Base-by-base conservation (phyloP, 2,797 vertebrate species). In the Cercopithecus hamlyni region DNA sequence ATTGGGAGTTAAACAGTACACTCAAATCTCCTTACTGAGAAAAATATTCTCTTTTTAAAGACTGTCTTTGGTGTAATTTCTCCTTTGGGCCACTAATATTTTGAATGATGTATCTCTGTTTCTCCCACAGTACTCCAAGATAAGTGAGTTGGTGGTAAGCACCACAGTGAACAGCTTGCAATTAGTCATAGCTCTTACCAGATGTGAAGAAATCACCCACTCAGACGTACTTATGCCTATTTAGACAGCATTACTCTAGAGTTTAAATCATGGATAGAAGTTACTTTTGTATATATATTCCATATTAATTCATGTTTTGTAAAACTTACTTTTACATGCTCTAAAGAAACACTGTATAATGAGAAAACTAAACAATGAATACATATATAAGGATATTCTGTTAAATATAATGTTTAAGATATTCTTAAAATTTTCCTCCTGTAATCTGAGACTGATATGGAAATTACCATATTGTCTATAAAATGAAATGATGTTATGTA, bases 161-260 rank as follows among this genome's bases (percentile, higher is more conserved):
- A 48, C 52, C 70, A 86, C 36, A 67, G 8, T 61, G 82, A 94
- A 86, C 81, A 97, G 92, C 93, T 96, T 97, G 82, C 27, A 41
- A 0, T 97, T 93, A 97, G 96, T 97, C 92, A 95, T 91, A 70
- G 80, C n/a, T 97, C 58, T 91, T 94, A 67, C 79, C 94, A 94
- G 92, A 96, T 93, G 75, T 97, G 73, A 94, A 48, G 27, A 77
- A 50, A 83, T 79, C 83, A 73, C 92, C 91, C 93, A 93, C 80
- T 95, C 83, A 77, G 39, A 67, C 11, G 12, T 45, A 45, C 17
- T 86, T 72, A 43, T 76, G 7, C 20, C 79, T 80, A 76, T 76
- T 94, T 87, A 83, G 88, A 86, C 10, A 88, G 70, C 24, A 39
- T n/a, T 57, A 48, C 64, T 84, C 20, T 39, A 67, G 77, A 94